Evolutionary conservation across 2,797 vertebrate species (phyloP).

Genomic region (Coregonus sp.): DNA sequence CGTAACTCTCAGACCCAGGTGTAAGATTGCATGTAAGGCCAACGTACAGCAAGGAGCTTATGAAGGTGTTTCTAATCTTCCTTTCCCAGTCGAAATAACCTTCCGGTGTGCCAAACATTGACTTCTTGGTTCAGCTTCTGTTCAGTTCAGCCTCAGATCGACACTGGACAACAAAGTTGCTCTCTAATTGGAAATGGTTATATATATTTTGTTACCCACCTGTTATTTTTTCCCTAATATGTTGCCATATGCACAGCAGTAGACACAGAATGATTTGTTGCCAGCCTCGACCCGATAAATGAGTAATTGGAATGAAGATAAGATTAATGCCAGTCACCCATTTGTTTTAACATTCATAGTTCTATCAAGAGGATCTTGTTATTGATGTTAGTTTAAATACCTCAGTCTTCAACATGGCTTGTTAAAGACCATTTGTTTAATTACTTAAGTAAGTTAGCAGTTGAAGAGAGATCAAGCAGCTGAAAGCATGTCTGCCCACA

Average conservation of each 20-base stretch:
- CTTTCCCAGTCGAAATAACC: conserved; percentile 8
- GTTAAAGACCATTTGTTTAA: no score
- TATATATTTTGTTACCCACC: no score
- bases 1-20: no score
- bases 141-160: no score
- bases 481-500: background rate
- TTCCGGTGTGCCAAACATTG: conserved; percentile 4
- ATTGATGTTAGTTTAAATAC: conserved; percentile 52
- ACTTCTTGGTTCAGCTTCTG: no score
- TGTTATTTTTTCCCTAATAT: background rate
- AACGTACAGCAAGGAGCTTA: conserved; percentile 1
- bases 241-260: conserved; percentile 18
- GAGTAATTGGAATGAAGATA: background rate
- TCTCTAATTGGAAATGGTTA: no score
- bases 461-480: conserved; percentile 34
- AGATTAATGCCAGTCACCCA: background rate
- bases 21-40: background rate
- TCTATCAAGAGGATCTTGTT: conserved; percentile 4
- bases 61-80: conserved; percentile 6
- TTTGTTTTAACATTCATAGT: conserved; percentile 4
- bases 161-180: no score
- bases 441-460: conserved; percentile 6
- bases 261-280: conserved; percentile 3
- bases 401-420: conserved; percentile 49
- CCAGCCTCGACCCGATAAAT: conserved; percentile 1